Base-by-base conservation (phyloP, 92 coral and sea anemone species). In the Umimayanthus chanpuru region DNA sequence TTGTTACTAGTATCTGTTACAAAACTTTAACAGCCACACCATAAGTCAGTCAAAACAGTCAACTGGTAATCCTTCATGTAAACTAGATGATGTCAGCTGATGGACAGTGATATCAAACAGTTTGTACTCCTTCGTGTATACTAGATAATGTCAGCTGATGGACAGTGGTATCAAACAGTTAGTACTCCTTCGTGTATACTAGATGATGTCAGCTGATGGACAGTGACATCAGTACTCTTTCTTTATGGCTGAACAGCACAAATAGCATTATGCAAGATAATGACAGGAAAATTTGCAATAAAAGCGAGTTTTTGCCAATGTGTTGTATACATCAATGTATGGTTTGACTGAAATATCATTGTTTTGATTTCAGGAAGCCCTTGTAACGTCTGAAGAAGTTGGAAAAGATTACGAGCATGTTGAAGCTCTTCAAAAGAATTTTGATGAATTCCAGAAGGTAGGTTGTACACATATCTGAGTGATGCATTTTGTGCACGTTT, bases 361-460 rank as follows among this genome's bases (percentile, higher is more conserved):
- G 43, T 87, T 36, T 67, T 8, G 20, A 40, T 30, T 86, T n/a
- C 90, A 97, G 99, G 99, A 93, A 50, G 99, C 97, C 68, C 92
- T 97, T 89, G 99, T 97, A 6, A 97, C 99, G 4, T 94, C 98
- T 15, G 99, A 97, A 85, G 99, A 97, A 81, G 93, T 94, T 85
- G 99, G 99, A 56, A 96, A 97, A 73, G 99, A 97, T 85, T 97
- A 86, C 64, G 99, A 97, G 80, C 99, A 97, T 88, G 99, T 97
- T 81, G 99, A 97, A 88, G 99, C 99, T 72, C 98, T 93, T 85
- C 95, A 94, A 81, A 95, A 97, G 95, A 97, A 97, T 90, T 97
- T 97, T 88, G 99, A 97, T 88, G 99, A 97, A 82, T 97, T 95
- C 91, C 98, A 95, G 89, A 97, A 97, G 96, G 98, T 94, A 47